phyloP scores from a whole-genome alignment of 2,797 vertebrate species.

The Lepus oiostolus region DNA sequence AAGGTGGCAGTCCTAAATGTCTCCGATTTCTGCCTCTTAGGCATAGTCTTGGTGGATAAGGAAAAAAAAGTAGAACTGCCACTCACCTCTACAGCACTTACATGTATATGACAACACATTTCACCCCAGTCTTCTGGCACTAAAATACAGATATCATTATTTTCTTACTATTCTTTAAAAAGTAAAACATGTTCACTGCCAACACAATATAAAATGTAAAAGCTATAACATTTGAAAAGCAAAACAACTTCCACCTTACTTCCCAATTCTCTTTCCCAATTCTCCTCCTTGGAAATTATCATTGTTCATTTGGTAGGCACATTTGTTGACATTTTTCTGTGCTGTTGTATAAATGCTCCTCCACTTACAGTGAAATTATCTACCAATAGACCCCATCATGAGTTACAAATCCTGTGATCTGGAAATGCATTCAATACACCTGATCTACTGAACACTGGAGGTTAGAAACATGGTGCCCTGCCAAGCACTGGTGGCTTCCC shows the following conservation, averaged over 20 bases:
- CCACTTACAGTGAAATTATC: not conserved
- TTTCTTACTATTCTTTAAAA: not conserved
- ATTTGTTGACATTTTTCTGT: not conserved
- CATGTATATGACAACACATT: not conserved
- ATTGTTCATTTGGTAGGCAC: not conserved
- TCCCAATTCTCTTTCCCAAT: too few relatives aligned
- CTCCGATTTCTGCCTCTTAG: not conserved
- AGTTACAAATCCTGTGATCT: not conserved
- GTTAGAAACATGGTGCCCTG: fast-evolving
- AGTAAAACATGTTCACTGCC: not conserved
- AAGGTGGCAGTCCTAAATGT: not conserved
- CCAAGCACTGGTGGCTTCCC: too few relatives aligned
- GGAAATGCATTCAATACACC: not conserved
- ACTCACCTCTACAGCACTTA: not conserved
- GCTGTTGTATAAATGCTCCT: not conserved
- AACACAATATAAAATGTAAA: not conserved
- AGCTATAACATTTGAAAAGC: not conserved
- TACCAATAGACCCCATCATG: not conserved
- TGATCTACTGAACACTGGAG: too few relatives aligned
- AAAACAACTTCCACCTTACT: not conserved
- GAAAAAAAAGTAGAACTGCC: not conserved
- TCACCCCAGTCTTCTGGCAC: not conserved
- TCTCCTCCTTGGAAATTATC: not conserved
- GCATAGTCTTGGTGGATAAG: not conserved
- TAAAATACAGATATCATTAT: not conserved